These are phyloP conservation scores for Echinometra lucunter DNA, from an alignment of 53 echinoderm and acorn worm species.

Conservation along the genomic window DNA sequence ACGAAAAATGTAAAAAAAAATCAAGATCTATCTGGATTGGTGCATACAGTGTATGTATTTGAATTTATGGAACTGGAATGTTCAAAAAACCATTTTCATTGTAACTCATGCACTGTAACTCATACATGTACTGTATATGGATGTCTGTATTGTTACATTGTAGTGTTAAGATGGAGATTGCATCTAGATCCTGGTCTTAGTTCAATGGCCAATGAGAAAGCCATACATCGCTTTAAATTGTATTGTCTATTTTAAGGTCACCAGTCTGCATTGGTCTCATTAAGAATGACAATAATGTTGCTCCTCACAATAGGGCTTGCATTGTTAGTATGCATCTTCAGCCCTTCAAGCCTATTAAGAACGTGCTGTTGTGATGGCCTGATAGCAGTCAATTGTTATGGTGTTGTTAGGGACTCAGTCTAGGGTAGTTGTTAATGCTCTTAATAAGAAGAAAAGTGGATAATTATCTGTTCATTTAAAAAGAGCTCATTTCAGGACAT, in stretches of 20 bases:
- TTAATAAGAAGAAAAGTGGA: background rate
- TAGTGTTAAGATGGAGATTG: background rate
- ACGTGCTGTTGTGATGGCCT: background rate
- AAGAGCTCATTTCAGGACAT: background rate
- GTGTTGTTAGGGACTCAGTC: conserved; percentile 40
- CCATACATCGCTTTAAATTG: background rate
- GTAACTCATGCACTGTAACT: background rate
- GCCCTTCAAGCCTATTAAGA: background rate
- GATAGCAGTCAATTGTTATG: background rate
- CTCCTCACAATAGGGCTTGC: background rate
- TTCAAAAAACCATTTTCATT: background rate
- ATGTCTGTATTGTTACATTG: background rate
- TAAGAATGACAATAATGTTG: background rate
- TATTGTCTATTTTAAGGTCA: conserved; percentile 40
- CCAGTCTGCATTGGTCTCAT: background rate
- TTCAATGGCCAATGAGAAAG: background rate
- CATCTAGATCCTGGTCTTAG: background rate
- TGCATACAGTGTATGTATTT: too few relatives aligned
- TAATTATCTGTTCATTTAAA: background rate
- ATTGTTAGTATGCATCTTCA: background rate
- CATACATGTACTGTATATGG: background rate
- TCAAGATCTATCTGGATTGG: too few relatives aligned
- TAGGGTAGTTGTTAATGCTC: background rate
- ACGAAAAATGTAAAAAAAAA: too few relatives aligned
- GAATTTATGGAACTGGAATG: too few relatives aligned